Evolutionary conservation across 2,888 invertebrate species (phyloP), one percentile per base, ranked within the genome.

Genomic region (Amblyjoppa proteus): DNA sequence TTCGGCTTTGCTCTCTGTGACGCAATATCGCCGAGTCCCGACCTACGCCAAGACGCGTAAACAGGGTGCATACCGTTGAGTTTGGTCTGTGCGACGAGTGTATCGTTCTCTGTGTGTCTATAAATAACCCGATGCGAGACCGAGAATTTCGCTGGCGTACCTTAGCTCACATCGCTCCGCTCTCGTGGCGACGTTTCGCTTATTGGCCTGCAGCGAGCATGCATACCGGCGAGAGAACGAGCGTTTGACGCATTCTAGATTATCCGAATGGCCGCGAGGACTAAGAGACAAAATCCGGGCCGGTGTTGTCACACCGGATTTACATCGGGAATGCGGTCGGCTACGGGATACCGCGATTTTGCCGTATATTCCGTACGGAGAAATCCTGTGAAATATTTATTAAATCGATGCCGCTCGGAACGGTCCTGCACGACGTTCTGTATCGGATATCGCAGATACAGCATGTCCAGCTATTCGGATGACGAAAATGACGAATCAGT

Each of bases 1-100:
- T 64, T 41, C 69, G 61, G 38, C 28, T 81, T 56, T 61, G 41
- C 70, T 70, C 31, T 34, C 56, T 70, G 69, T 86, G 87, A 86
- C 83, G 84, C 80, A 84, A 86, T 87, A 58, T 71, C 74, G 71
- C 56, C 9, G 53, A 64, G 41, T 31, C 81, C 70, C 81, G 86
- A 87, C 85, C 87, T 82, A 85, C 81, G 82, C 58, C 79, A 83
- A 84, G 58, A 49, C 45, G 71, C 83, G 80, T 83, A 81, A 86
- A 87, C 80, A 75, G 85, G 83, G 81, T 87, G 79, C 82, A 86
- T 86, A 80, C 79, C 86, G 69, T 74, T 49, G 79, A 28, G 31
- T 45, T 49, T 58, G 64, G 11, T 11, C 41, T 69, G 71, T 73
- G 76, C 20, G 56, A 56, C 56, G 56, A 56, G 49, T 25, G 69